Conservation (phyloP, 1,140 invertebrate genomes). For the Pachypeltis micranthus region DNA sequence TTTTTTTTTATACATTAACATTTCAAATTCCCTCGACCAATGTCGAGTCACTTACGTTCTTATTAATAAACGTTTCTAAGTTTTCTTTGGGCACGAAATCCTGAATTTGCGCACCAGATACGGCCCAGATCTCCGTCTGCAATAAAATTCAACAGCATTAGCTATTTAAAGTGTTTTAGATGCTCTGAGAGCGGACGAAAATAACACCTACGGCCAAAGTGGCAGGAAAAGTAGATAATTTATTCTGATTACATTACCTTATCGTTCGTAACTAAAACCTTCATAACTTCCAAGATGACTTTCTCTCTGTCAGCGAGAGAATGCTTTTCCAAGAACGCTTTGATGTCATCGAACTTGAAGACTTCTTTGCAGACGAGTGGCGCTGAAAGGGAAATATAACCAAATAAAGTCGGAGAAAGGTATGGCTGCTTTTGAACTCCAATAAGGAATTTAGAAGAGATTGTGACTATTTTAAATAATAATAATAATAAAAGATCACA, state of each 20-base stretch:
- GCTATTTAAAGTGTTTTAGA: too few relatives aligned
- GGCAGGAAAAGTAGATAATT: background rate
- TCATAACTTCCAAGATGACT: background rate
- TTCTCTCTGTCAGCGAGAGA: background rate
- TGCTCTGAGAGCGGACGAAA: too few relatives aligned
- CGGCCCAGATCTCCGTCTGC: constrained; percentile 13
- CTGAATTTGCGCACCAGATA: constrained; percentile 16
- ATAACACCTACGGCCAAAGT: too few relatives aligned
- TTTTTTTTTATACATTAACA: too few relatives aligned
- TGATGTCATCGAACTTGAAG: background rate
- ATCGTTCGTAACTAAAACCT: background rate
- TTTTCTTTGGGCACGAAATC: constrained; percentile 19
- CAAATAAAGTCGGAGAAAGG: background rate
- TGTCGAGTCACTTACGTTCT: background rate
- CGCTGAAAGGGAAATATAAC: constrained; percentile 4
- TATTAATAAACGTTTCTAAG: constrained; percentile 14
- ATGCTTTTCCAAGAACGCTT: background rate
- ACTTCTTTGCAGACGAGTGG: background rate
- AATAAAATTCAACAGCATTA: background rate
- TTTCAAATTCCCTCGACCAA: too few relatives aligned
- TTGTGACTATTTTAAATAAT: too few relatives aligned
- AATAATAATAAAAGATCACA: too few relatives aligned
- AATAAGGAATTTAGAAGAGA: too few relatives aligned
- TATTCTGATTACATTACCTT: background rate
- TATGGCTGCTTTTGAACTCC: too few relatives aligned